A percentile compares a stretch with the other conserved stretches of the same genome.
Conservation (phyloP, 2,797 vertebrate species). For the Bovichtus variegatus region DNA sequence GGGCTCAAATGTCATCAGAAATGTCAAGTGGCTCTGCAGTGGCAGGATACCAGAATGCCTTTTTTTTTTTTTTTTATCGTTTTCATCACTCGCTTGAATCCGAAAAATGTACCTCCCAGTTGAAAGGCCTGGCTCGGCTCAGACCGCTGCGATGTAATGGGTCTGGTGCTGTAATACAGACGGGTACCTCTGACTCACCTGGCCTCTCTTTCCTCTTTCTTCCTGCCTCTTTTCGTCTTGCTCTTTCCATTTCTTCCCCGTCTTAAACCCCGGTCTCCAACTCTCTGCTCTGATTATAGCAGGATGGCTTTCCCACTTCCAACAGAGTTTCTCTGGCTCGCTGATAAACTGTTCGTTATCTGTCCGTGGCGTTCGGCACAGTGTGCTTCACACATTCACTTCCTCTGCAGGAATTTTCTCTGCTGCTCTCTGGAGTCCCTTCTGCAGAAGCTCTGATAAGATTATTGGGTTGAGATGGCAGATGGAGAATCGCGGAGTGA, state of each 20-base stretch:
- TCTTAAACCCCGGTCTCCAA: not conserved
- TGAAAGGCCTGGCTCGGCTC: constrained; percentile 47
- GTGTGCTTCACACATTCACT: constrained; percentile 37
- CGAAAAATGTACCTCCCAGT: constrained; percentile 35
- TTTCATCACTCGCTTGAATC: constrained; percentile 53
- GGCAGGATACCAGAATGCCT: constrained; percentile 49
- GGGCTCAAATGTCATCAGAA: constrained; percentile 86
- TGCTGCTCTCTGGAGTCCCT: constrained; percentile 51
- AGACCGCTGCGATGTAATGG: constrained; percentile 43
- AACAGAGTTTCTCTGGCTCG: constrained; percentile 38
- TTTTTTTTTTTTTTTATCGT: constrained; percentile 47
- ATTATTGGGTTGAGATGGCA: constrained; percentile 55
- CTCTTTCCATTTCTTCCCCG: constrained; percentile 1
- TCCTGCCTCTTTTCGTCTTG: not conserved
- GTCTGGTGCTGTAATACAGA: constrained; percentile 39
- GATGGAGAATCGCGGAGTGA: constrained; percentile 23
- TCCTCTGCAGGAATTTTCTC: constrained; percentile 56
- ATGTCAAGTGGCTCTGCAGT: constrained; percentile 84
- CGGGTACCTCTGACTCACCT: constrained; percentile 42
- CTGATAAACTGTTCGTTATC: constrained; percentile 60
- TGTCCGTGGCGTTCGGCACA: constrained; percentile 9
- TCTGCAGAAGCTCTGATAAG: constrained; percentile 70
- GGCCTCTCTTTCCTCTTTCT: constrained; percentile 14
- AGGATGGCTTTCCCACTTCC: constrained; percentile 40
- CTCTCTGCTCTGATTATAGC: constrained; percentile 30